phyloP scores from a whole-genome alignment of 64 coral and sea anemone genomes.

The Acropora tenuis region DNA sequence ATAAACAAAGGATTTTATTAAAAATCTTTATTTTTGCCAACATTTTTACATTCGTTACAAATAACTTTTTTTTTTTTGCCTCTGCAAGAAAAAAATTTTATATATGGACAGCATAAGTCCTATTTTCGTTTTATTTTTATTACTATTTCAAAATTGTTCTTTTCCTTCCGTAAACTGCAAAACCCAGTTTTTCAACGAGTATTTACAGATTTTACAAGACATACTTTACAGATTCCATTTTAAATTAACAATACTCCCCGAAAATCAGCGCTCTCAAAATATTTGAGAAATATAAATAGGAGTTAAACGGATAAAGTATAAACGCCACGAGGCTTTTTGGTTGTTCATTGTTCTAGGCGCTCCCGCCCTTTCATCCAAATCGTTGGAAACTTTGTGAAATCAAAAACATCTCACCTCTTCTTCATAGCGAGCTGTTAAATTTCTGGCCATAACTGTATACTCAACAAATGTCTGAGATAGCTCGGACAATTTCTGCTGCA shows the following conservation, averaged over 20 bases:
- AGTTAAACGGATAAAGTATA: too few species aligned
- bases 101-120: background rate
- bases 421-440: constrained; percentile 29
- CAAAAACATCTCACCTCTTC: constrained; percentile 39
- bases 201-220: background rate
- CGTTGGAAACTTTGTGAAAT: background rate
- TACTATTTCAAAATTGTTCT: too few species aligned
- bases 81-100: background rate
- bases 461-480: constrained; percentile 21
- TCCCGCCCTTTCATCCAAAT: background rate
- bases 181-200: background rate
- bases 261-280: background rate
- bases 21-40: background rate
- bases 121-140: too few species aligned
- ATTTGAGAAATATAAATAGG: too few species aligned
- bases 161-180: background rate
- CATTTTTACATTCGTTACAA: background rate
- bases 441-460: constrained; percentile 26
- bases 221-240: background rate
- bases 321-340: too few species aligned
- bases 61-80: background rate
- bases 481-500: constrained; percentile 36
- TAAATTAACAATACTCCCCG: background rate
- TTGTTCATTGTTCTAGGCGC: background rate
- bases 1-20: background rate